Evolutionary conservation across 2,888 invertebrate species (phyloP), one percentile per base, ranked within the genome.

Genomic region (Acrobasis consociella): DNA sequence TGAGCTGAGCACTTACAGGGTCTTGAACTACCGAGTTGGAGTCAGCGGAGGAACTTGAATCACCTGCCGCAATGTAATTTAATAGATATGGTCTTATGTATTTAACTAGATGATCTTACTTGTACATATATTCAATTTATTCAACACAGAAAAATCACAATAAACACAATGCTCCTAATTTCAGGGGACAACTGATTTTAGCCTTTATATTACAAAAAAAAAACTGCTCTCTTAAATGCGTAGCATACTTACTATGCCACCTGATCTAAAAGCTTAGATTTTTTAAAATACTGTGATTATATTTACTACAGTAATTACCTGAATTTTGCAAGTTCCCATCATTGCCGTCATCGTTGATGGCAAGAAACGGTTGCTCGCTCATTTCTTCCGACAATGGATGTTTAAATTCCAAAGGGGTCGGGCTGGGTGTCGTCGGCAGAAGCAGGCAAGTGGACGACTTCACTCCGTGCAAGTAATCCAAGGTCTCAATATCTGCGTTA

Each of bases 361-460:
- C 75, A 65, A 91, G 72, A 72, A 93, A 93, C 51, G 91, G 88
- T 55, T 80, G 91, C 68, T 93, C 93, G 68, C 72, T 84, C 73
- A 90, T 88, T 77, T 91, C 93, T 63, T 94, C 93, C 8, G 94
- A 93, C 0, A 94, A 81, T 31, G 94, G 94, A 78, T 94, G 94
- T 63, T 93, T 93, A 69, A 94, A 93, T 62, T 94, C 94, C 58
- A 93, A 81, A 11, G 92, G 91, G n/a, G 94, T 93, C 0, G 94
- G 94, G 58, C 94, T 94, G 8, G 95, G 94, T 38, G 94, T 94
- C 55, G 83, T 82, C 17, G 94, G 89, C 50, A 96, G 79, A 50
- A 95, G 85, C 52, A 95, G 93, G 76, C 95, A 95, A 71, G 94
- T 95, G 59, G 95, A 95, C 1, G 95, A 94, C 71, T 94, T 93